Evolutionary conservation across 2,888 invertebrate genomes (phyloP).

Genomic region (Eledone cirrhosa): DNA sequence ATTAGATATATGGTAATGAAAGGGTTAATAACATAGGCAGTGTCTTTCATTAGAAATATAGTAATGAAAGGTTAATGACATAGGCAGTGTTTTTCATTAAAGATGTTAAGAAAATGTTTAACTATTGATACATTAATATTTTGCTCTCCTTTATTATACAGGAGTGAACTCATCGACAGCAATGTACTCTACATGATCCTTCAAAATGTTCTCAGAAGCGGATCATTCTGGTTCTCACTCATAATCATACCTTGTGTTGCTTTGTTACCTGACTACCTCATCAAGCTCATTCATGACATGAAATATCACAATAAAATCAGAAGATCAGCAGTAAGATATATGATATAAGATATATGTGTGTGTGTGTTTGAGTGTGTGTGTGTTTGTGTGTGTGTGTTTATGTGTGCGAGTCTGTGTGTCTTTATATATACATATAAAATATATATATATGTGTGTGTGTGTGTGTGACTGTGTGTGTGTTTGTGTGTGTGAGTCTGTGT

Average conservation of each 20-base stretch:
- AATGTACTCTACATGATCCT: conserved; percentile 43
- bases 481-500: too few species aligned
- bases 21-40: too few species aligned
- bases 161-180: conserved; percentile 40
- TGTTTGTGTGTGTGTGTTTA: too few species aligned
- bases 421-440: too few species aligned
- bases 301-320: conserved; percentile 8
- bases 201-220: conserved; percentile 44
- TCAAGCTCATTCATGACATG: conserved; percentile 37
- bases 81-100: not conserved
- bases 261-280: conserved; percentile 59
- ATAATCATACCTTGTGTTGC: conserved; percentile 52
- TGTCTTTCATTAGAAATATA: too few species aligned
- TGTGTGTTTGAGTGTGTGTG: too few species aligned
- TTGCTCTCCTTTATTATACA: conserved; percentile 29
- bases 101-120: not conserved
- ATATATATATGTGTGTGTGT: too few species aligned
- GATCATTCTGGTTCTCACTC: conserved; percentile 54
- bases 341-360: too few species aligned
- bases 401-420: too few species aligned
- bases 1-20: too few species aligned
- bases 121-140: not conserved
- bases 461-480: too few species aligned
- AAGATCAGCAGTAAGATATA: conserved; percentile 17
- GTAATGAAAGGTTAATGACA: not conserved